phyloP scores from a whole-genome alignment of 1,140 invertebrate genomes.

The Hylyphantes graminicola region DNA sequence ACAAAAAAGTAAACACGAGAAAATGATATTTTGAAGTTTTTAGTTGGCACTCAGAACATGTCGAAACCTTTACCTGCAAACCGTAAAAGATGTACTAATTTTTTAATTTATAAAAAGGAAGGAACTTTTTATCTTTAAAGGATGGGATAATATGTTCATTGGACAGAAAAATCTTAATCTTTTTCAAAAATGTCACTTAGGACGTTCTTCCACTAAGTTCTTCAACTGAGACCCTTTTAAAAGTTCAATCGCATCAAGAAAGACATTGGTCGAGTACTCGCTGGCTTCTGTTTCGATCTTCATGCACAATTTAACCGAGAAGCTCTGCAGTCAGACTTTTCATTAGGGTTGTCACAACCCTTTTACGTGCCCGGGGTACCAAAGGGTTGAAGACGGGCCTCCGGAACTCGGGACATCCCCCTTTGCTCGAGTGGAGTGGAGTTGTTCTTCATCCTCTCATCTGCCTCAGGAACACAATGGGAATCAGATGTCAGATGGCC shows the following conservation, averaged over 20 bases:
- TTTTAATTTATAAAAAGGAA: too few relatives aligned
- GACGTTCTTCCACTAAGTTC: neutral
- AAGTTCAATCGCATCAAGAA: slow-evolving; percentile 19
- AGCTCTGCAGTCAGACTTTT: slow-evolving; percentile 49
- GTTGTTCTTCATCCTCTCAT: slow-evolving; percentile 11
- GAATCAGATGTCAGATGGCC: slow-evolving; percentile 35
- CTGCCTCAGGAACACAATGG: slow-evolving; percentile 29
- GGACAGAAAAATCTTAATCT: too few relatives aligned
- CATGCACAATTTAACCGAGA: slow-evolving; percentile 52
- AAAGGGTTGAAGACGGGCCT: slow-evolving; percentile 31
- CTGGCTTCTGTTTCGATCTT: slow-evolving; percentile 11
- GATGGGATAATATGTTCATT: too few relatives aligned
- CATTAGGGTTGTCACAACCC: slow-evolving; percentile 5
- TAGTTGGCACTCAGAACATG: too few relatives aligned
- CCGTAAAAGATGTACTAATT: too few relatives aligned
- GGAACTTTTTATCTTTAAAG: too few relatives aligned
- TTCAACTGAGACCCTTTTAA: neutral
- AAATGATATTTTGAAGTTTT: too few relatives aligned
- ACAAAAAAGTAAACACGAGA: too few relatives aligned
- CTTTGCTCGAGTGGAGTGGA: neutral
- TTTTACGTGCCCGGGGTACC: slow-evolving; percentile 25
- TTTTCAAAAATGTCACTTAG: too few relatives aligned
- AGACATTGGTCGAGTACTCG: neutral
- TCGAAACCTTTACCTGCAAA: too few relatives aligned
- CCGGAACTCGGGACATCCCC: slow-evolving; percentile 25